Evolutionary conservation across 2,797 vertebrate genomes (phyloP).

Genomic region (Mus caroli): DNA sequence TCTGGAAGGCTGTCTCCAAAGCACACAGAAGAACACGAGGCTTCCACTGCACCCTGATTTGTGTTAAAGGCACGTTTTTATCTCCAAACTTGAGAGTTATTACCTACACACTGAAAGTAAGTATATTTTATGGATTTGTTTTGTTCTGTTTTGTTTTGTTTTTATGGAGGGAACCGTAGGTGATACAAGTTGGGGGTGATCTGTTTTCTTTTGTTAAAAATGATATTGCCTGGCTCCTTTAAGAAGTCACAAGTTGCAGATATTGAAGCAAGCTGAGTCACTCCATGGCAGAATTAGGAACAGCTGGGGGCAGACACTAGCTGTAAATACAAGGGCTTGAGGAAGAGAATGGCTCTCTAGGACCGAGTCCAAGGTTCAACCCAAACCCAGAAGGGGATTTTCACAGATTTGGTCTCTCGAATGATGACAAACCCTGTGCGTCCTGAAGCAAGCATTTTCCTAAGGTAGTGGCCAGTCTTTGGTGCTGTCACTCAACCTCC

Average conservation of each 20-base stretch:
- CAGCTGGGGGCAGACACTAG: slow-evolving; percentile 52
- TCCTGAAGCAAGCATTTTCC: background rate
- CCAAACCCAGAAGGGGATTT: background rate
- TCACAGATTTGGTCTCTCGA: background rate
- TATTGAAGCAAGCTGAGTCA: slow-evolving; percentile 59
- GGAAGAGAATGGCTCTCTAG: slow-evolving; percentile 30
- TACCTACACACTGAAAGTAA: slow-evolving; percentile 59
- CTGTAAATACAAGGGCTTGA: background rate
- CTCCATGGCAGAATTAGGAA: slow-evolving; percentile 59
- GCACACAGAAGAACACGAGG: background rate
- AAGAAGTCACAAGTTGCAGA: slow-evolving; percentile 49
- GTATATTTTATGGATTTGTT: background rate
- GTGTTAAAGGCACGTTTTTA: slow-evolving; percentile 31
- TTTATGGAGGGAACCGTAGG: background rate
- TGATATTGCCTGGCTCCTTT: slow-evolving; percentile 50
- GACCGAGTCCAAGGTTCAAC: background rate
- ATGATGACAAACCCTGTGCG: background rate
- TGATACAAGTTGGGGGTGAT: slow-evolving; percentile 31
- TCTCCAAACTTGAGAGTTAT: slow-evolving; percentile 58
- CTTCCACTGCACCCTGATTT: slow-evolving; percentile 27
- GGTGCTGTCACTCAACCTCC: background rate
- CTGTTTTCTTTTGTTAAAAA: slow-evolving; percentile 19
- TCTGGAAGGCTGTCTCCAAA: background rate
- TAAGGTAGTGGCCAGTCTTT: background rate
- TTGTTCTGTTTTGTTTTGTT: background rate